These are phyloP conservation scores for Torymus aiolomorphi DNA, from an alignment of 2,888 invertebrate species.

Conservation along the genomic window DNA sequence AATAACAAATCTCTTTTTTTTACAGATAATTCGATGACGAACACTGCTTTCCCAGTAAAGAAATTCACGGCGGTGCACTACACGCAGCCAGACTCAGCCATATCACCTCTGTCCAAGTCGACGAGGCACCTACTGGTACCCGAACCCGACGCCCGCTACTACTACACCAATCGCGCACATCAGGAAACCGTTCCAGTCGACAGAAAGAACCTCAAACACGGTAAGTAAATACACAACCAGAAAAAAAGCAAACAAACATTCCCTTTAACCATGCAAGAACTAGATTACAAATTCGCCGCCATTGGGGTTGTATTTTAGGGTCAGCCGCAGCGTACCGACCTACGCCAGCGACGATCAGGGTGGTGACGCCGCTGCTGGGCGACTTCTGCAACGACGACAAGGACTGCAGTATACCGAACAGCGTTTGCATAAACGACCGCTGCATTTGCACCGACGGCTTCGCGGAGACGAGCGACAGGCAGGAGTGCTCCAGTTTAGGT, in stretches of 20 bases:
- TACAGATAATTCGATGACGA: slow-evolving; percentile 81
- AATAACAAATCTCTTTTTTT: too few species aligned
- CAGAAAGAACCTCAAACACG: slow-evolving; percentile 73
- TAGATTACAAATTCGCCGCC: too few species aligned
- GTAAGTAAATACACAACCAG: slow-evolving; percentile 60
- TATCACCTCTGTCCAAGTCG: slow-evolving; percentile 85
- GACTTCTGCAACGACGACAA: slow-evolving; percentile 85
- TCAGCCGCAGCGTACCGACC: slow-evolving; percentile 78
- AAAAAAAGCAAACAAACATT: too few species aligned
- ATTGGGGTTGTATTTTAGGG: slow-evolving; percentile 60
- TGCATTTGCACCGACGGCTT: slow-evolving; percentile 85
- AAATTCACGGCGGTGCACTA: slow-evolving; percentile 88
- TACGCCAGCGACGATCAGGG: slow-evolving; percentile 81
- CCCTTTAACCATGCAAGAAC: too few species aligned
- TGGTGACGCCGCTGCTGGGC: slow-evolving; percentile 83
- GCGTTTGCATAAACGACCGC: slow-evolving; percentile 84
- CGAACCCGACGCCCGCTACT: slow-evolving; percentile 80
- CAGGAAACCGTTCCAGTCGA: slow-evolving; percentile 74
- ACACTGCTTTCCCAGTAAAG: slow-evolving; percentile 86
- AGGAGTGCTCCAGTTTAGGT: slow-evolving; percentile 77
- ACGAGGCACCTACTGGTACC: slow-evolving; percentile 87
- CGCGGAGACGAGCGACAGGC: slow-evolving; percentile 81
- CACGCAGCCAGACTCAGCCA: slow-evolving; percentile 86
- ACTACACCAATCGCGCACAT: slow-evolving; percentile 79
- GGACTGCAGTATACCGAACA: slow-evolving; percentile 84